Evolutionary conservation across 2,797 vertebrate species (phyloP), one percentile per base, ranked within the genome.

Genomic region (Syngnathus acus): DNA sequence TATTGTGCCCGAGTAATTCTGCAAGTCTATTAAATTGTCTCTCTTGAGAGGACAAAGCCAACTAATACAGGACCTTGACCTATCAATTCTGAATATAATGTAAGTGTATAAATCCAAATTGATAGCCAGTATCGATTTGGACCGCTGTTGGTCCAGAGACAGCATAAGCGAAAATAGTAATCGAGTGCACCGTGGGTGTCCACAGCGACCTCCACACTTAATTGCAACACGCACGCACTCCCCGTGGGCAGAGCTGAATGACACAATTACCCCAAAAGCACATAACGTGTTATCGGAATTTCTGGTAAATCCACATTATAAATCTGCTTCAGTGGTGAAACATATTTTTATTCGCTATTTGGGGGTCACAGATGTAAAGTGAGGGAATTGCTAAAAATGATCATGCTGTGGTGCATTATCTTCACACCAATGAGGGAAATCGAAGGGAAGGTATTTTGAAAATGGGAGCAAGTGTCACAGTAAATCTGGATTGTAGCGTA

Each of bases 401-500:
- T 48, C 47, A 6, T 19, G 47, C 6, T 48, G 5, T 48, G 47
- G 6, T 17, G 47, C 47, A 48, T 48, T 48, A 19, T 5, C 16
- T 48, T 48, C 17, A 48, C 47, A 19, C 6, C 6, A 48, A 48
- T 17, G 16, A 48, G 47, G 47, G 16, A 2, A 48, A 48, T 17
- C 10, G 3, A 58, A 38, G 26, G 11, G 19, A 14, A 21, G n/a
- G 39, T 23, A 61, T 45, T 45, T 57, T 37, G 14, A 26, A 58
- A 60, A 37, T 71, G 71, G 74, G 71, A 75, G 62, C 77, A 78
- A 74, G 66, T 66, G 74, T 68, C 43, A 59, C 23, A 32, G 26
- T 32, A 16, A 57, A 13, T 57, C 13, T 6, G 13, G 26, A 57
- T 32, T 16, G 59, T 64, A 65, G 42, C 67, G 72, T 75, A 91